Base-by-base conservation (phyloP, 2,113 vertebrate species). In the Pelvicachromis taeniatus region DNA sequence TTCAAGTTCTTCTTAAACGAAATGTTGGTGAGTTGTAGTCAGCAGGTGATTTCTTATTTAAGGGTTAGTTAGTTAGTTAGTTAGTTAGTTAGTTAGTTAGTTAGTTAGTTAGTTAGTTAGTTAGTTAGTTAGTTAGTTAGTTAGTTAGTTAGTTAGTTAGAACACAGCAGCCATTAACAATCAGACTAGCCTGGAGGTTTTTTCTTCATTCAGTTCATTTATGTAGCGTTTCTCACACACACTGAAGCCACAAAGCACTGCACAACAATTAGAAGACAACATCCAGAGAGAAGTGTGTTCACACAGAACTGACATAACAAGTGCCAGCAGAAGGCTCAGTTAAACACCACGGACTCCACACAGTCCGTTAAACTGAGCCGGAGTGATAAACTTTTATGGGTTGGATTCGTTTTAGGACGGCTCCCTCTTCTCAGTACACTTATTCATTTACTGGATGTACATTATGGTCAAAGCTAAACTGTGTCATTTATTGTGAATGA, bases 31-130 rank as follows among this genome's bases (percentile, higher is more conserved):
- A 53, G 19, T n/a, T n/a, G 4, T 53, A n/a, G 8, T 26, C 40
- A 70, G 38, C 40, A 16, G n/a, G n/a, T 68, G 63, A 23, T 68
- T 68, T 42, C 38, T 42, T 21, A 68, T 68, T 68, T 68, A 42
- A 42, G 1, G 35, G 63, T 21, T 35, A n/a, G n/a, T 12, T 23
- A 38, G 12, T 68, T 45, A 42, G 13, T 42, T 12, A 16, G 38
- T n/a, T n/a, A n/a, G 63, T 21, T 35, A n/a, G n/a, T 12, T 23
- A 38, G 12, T 68, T 45, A 42, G 13, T 42, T 12, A 16, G 63
- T 21, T 35, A n/a, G n/a, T 12, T 23, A 38, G 12, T 68, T 45
- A 42, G 13, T 42, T 12, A 16, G 38, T n/a, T n/a, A n/a, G 63
- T 21, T 35, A n/a, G n/a, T 12, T 23, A 38, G 12, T 68, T 45